Percentiles rank a stretch among this genome's conserved stretches.
phyloP scores from a whole-genome alignment of 2,797 vertebrate genomes.

The Neoniphon sammara region DNA sequence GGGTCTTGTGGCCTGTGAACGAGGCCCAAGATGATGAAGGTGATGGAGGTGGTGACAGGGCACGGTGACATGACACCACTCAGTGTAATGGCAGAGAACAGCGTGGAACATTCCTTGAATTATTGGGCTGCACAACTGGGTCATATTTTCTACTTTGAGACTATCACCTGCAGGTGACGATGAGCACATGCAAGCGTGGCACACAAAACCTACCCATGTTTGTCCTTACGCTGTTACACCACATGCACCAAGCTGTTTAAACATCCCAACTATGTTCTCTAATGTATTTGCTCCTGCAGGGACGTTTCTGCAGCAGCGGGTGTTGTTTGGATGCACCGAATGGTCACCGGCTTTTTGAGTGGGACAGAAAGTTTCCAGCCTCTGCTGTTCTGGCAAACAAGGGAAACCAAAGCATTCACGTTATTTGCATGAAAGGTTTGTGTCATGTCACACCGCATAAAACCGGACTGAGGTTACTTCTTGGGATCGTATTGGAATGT shows the following conservation, averaged over 20 bases:
- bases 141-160: neutral
- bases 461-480: conserved; percentile 42
- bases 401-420: neutral
- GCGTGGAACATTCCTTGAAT: neutral
- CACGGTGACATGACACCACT: neutral
- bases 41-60: neutral
- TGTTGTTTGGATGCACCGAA: neutral
- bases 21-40: neutral
- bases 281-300: neutral
- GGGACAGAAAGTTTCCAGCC: conserved; percentile 19
- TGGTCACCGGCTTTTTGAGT: neutral
- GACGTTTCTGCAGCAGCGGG: neutral
- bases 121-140: neutral
- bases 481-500: conserved; percentile 6
- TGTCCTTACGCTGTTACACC: neutral
- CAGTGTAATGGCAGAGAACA: neutral
- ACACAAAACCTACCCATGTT: neutral
- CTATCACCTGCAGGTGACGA: neutral
- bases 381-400: neutral
- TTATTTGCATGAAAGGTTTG: conserved; percentile 45
- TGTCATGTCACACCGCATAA: neutral
- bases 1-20: conserved; percentile 8
- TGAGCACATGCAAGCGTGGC: neutral
- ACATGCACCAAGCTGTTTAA: neutral
- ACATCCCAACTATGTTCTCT: neutral